A percentile compares a stretch with the other conserved stretches of the same genome.
phyloP scores from a whole-genome alignment of 1,140 invertebrate genomes.

The Bursaphelenchus mucronatus region DNA sequence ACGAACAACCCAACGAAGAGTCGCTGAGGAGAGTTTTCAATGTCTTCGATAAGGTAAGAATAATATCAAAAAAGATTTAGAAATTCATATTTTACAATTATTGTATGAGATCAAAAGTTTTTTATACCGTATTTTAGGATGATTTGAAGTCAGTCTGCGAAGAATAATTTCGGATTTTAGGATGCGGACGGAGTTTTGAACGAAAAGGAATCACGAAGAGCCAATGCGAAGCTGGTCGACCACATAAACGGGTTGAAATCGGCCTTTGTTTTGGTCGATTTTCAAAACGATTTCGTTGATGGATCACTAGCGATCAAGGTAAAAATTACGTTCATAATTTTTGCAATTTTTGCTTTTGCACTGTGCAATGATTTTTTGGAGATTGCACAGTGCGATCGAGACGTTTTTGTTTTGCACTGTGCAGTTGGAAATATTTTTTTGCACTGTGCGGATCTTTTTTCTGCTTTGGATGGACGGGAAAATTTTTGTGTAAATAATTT shows the following conservation, averaged over 20 bases:
- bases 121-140: background rate
- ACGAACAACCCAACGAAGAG: constrained; percentile 27
- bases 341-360: background rate
- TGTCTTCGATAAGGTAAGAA: constrained; percentile 31
- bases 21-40: constrained; percentile 26
- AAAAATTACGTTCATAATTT: background rate
- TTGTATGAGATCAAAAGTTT: background rate
- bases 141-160: no score
- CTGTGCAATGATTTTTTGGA: background rate
- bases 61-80: constrained; percentile 20
- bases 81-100: constrained; percentile 22
- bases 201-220: constrained; percentile 14
- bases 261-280: constrained; percentile 88
- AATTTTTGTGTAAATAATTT: no score
- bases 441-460: background rate
- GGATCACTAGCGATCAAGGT: constrained; percentile 81
- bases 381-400: background rate
- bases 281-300: constrained; percentile 95
- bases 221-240: constrained; percentile 25
- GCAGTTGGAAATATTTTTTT: background rate
- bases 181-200: constrained; percentile 29
- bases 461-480: background rate
- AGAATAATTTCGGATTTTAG: constrained; percentile 22
- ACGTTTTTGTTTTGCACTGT: background rate
- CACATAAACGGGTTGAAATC: constrained; percentile 26